Percentiles rank a stretch among this genome's conserved stretches.
These are phyloP conservation scores for Cherax quadricarinatus DNA, from an alignment of 1,140 invertebrate genomes.

Conservation along the genomic window DNA sequence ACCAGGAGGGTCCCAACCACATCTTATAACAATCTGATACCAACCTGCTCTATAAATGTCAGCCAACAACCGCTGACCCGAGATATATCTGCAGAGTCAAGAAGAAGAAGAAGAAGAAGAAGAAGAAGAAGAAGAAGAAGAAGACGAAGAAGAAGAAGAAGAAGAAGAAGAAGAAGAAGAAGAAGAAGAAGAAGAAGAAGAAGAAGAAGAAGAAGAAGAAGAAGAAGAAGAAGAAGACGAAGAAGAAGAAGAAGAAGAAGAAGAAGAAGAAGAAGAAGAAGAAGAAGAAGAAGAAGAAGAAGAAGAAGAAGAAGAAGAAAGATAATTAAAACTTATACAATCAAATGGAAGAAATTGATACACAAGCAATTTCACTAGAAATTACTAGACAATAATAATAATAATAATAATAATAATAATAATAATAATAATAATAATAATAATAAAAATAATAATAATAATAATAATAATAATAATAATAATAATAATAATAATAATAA, in stretches of 20 bases:
- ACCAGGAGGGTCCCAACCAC: no score
- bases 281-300: no score
- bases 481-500: conserved; percentile 1
- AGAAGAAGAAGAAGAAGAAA: not conserved
- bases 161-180: not conserved
- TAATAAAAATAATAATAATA: not conserved
- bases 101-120: not conserved
- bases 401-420: conserved; percentile 8
- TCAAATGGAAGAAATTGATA: not conserved
- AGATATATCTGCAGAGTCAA: no score
- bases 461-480: not conserved
- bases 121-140: not conserved
- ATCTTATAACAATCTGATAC: no score
- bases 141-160: not conserved
- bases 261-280: not conserved
- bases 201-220: no score
- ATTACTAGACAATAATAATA: not conserved
- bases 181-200: no score
- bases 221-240: no score
- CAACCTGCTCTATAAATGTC: no score
- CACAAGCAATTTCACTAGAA: not conserved
- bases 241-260: not conserved
- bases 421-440: not conserved
- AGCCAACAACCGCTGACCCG: no score
- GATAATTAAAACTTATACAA: not conserved